Evolutionary conservation across 1,140 invertebrate genomes (phyloP).

Genomic region (Camponotus vicinus): DNA sequence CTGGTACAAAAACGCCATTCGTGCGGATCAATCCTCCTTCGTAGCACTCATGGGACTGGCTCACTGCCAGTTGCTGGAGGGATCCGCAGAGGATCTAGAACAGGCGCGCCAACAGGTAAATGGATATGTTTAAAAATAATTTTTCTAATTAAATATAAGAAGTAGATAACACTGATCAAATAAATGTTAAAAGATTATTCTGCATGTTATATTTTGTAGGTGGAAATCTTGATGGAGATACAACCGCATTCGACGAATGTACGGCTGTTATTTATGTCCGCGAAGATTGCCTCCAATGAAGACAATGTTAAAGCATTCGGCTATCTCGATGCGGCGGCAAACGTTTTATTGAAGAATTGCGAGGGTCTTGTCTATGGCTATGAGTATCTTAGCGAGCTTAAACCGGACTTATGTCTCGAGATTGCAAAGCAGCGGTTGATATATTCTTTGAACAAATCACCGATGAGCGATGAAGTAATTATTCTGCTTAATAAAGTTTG

Average conservation of each 20-base stretch:
- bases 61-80: conserved; percentile 91
- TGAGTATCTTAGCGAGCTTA: conserved; percentile 91
- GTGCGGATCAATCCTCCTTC: conserved; percentile 94
- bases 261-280: conserved; percentile 90
- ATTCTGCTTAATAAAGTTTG: conserved; percentile 72
- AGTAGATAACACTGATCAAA: neutral
- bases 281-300: conserved; percentile 88
- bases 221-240: conserved; percentile 95
- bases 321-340: conserved; percentile 91
- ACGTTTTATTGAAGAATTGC: conserved; percentile 89
- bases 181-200: neutral
- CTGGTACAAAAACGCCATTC: conserved; percentile 92
- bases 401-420: conserved; percentile 95
- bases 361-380: conserved; percentile 90
- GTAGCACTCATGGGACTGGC: conserved; percentile 93
- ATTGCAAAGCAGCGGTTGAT: conserved; percentile 92
- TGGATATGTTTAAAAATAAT: neutral
- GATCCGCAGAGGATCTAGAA: conserved; percentile 85
- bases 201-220: conserved; percentile 37
- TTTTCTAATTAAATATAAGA: neutral
- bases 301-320: conserved; percentile 88
- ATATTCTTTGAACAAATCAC: conserved; percentile 87
- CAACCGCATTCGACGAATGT: conserved; percentile 88
- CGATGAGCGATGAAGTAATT: conserved; percentile 74
- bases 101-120: conserved; percentile 91